Evolutionary conservation across 2,797 vertebrate genomes (phyloP).

Genomic region (Lindbergichthys nudifrons): DNA sequence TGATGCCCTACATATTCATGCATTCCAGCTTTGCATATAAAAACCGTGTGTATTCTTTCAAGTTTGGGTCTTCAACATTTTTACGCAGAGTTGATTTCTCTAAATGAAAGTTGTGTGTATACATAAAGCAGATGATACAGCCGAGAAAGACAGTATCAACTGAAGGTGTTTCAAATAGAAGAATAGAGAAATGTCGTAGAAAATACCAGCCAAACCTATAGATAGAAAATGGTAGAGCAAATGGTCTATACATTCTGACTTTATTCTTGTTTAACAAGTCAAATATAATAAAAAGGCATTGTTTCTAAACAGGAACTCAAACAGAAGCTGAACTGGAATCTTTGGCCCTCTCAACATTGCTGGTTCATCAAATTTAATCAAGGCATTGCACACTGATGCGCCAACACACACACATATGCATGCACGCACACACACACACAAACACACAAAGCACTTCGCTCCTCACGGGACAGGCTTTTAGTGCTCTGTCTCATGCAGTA

Average conservation of each 20-base stretch:
- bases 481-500: constrained; percentile 90
- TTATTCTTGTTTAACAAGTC: constrained; percentile 2
- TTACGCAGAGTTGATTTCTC: background rate
- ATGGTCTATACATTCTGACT: background rate
- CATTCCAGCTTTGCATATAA: constrained; percentile 36
- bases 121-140: background rate
- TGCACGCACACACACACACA: constrained; percentile 50
- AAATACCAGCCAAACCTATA: constrained; percentile 15
- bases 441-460: constrained; percentile 82
- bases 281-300: background rate
- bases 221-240: constrained; percentile 1
- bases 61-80: background rate
- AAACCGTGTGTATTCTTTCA: background rate
- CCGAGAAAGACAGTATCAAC: background rate
- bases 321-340: constrained; percentile 52
- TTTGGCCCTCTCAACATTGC: constrained; percentile 73
- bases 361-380: constrained; percentile 87
- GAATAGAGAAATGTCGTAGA: constrained; percentile 26
- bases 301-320: constrained; percentile 48
- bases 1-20: constrained; percentile 64
- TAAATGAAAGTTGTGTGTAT: constrained; percentile 1
- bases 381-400: constrained; percentile 78
- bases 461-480: constrained; percentile 87
- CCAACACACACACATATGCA: constrained; percentile 57
- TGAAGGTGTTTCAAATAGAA: constrained; percentile 6